Percentiles rank a stretch among this genome's conserved stretches.
These are phyloP conservation scores for Lingula anatina DNA, from an alignment of 2,888 invertebrate species.

Conservation along the genomic window DNA sequence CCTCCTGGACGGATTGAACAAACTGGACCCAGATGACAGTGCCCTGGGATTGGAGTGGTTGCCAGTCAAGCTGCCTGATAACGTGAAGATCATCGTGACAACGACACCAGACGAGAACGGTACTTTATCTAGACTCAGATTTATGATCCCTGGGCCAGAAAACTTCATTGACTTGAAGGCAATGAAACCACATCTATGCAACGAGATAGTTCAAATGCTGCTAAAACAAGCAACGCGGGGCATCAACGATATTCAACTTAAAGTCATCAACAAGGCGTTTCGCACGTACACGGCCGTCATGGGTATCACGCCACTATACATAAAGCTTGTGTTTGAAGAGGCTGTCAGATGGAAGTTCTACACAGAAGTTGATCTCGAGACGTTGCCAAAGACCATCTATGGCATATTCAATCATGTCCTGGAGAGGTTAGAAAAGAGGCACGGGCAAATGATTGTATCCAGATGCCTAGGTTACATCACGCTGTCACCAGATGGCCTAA, in stretches of 20 bases:
- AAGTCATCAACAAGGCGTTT: constrained; percentile 23
- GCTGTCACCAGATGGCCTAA: constrained; percentile 28
- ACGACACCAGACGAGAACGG: constrained; percentile 17
- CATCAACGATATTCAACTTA: constrained; percentile 16
- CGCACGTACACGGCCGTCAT: too few relatives aligned
- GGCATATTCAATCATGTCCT: constrained; percentile 29
- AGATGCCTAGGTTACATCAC: constrained; percentile 31
- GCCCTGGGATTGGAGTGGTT: constrained; percentile 39
- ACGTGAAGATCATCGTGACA: constrained; percentile 34
- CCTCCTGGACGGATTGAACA: constrained; percentile 32
- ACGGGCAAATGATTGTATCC: constrained; percentile 25
- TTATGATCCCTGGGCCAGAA: background rate
- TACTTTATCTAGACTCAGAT: background rate
- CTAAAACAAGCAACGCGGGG: background rate
- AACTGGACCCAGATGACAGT: constrained; percentile 21
- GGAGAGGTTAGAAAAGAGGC: constrained; percentile 24
- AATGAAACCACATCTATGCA: background rate
- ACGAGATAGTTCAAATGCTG: background rate
- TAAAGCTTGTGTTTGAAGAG: constrained; percentile 27
- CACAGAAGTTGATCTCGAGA: constrained; percentile 3
- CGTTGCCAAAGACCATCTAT: constrained; percentile 19
- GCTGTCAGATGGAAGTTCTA: constrained; percentile 31
- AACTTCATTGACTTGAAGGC: background rate
- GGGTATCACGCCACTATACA: constrained; percentile 28
- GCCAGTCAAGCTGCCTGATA: constrained; percentile 26